Evolutionary conservation across 1,140 invertebrate species (phyloP), one percentile per base, ranked within the genome.

Genomic region (Eurosta solidaginis): DNA sequence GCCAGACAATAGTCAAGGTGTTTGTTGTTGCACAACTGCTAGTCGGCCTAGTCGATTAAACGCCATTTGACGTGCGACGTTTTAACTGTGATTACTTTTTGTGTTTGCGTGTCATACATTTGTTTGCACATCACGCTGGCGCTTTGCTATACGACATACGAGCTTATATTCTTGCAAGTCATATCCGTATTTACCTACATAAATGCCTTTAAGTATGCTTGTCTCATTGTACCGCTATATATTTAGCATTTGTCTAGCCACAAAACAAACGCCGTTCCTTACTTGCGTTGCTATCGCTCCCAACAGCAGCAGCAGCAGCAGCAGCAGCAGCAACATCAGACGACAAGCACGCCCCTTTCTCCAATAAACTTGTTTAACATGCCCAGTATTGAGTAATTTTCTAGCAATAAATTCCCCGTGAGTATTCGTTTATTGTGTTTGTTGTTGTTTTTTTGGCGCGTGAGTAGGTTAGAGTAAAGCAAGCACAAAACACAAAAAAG

Each of bases 381-480:
- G 45, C 45, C 45, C 45, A 47, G 45, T 68, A 68, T 68, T 68
- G 29, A 40, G 59, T 68, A 68, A 68, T 68, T 68, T 27, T 27
- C 59, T 36, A n/a, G 59, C n/a, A 68, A 68, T 68, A 68, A 42
- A 68, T 10, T 27, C 59, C 9, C 9, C 29, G 74, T 33, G 74
- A 75, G 74, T 50, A 75, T 45, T 22, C 25, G 47, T 42, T 47
- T 50, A 42, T 14, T 29, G 74, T 29, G 42, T 50, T 50, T 25
- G n/a, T n/a, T n/a, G n/a, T n/a, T n/a, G n/a, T n/a, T n/a, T n/a
- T n/a, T n/a, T n/a, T n/a, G n/a, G n/a, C n/a, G n/a, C 59, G 40
- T 40, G 33, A 68, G 33, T 14, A 10, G 50, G 45, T n/a, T 3
- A 47, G n/a, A 47, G 12, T 17, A 47, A 52, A 20, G 49, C 3